A percentile compares a stretch with the other conserved stretches of the same genome.
Evolutionary conservation across 2,797 vertebrate genomes (phyloP).

Genomic region (Limosa lapponica): DNA sequence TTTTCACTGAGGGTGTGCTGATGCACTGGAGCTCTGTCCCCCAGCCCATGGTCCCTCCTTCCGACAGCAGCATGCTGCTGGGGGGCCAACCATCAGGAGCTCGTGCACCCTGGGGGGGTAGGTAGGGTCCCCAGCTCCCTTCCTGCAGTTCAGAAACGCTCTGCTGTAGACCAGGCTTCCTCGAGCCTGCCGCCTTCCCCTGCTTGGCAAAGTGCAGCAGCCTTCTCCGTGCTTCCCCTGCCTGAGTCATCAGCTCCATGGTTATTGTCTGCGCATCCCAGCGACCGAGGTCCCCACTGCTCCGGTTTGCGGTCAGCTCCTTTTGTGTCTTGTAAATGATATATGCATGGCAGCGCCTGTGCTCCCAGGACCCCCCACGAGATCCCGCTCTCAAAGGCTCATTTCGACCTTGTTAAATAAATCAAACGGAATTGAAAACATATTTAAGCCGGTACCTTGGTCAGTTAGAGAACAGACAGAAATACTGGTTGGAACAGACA

Average conservation of each 20-base stretch:
- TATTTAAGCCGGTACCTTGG: background rate
- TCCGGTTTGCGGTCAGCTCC: background rate
- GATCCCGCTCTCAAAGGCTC: background rate
- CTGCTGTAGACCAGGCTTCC: background rate
- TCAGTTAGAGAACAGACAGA: background rate
- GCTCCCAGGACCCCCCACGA: slow-evolving; percentile 32
- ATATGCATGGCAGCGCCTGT: background rate
- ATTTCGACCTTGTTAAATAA: slow-evolving; percentile 27
- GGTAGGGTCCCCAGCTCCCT: background rate
- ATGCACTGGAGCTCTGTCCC: background rate
- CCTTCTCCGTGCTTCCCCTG: background rate
- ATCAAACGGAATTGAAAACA: background rate
- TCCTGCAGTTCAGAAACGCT: fast-evolving
- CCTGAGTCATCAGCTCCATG: background rate
- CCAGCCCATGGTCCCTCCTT: background rate
- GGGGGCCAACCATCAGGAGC: background rate
- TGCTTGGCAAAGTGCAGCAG: background rate
- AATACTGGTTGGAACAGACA: slow-evolving; percentile 4
- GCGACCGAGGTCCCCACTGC: background rate
- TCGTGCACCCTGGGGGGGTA: background rate
- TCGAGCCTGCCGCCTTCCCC: background rate
- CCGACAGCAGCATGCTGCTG: background rate
- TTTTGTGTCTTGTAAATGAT: background rate
- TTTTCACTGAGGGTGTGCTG: background rate
- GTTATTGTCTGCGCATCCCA: background rate